Evolutionary conservation across 2,797 vertebrate species (phyloP).

Genomic region (Psittacula echo): DNA sequence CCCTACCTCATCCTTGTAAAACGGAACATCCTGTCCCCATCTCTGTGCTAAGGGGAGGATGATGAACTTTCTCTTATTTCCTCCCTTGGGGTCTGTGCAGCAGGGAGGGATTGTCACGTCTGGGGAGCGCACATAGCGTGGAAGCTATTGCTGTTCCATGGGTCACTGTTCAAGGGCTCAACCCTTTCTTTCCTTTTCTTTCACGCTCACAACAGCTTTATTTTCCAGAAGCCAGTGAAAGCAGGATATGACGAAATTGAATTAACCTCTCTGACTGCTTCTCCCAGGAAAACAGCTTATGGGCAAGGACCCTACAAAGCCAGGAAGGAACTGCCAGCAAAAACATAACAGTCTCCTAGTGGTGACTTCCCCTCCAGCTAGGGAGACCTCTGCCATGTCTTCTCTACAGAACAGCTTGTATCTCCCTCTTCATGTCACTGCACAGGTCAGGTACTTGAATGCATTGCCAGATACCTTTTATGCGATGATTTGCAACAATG

Average conservation of each 20-base stretch:
- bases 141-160: not conserved
- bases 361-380: not conserved
- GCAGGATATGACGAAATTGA: slow-evolving; percentile 4
- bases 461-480: not conserved
- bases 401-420: not conserved
- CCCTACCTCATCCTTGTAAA: not conserved
- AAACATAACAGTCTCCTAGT: not conserved
- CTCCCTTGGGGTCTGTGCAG: not conserved
- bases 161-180: not conserved
- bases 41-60: not conserved
- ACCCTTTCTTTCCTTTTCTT: not conserved
- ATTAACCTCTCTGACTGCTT: not conserved
- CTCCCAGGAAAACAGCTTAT: slow-evolving; percentile 43
- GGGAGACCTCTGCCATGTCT: not conserved
- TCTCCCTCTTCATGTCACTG: not conserved
- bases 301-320: slow-evolving; percentile 2
- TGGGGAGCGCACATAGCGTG: not conserved
- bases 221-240: slow-evolving; percentile 44
- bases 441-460: not conserved
- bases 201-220: not conserved
- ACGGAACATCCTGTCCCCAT: not conserved
- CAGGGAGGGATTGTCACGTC: not conserved
- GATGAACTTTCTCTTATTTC: not conserved
- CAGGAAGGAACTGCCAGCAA: slow-evolving; percentile 25
- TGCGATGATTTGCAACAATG: not conserved